Percentiles rank a stretch among this genome's conserved stretches.
Conservation (phyloP, 2,888 invertebrate species). For the Epinotia brunnichana region DNA sequence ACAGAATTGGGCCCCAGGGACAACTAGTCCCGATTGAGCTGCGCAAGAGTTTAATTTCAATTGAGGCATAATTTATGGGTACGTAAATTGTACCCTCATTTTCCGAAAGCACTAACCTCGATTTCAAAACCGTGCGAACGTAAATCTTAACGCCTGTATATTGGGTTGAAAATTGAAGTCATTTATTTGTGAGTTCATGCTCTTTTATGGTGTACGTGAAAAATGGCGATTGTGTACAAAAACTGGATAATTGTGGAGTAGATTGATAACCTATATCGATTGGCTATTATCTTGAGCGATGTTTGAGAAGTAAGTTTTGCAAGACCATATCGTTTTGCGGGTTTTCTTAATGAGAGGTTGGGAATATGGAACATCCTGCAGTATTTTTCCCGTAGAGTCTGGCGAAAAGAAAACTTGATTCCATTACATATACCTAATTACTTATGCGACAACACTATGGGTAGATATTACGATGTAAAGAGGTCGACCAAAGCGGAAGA, state of each 20-base stretch:
- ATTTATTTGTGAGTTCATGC: background rate
- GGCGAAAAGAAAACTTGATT: too few species aligned
- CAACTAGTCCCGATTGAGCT: constrained; percentile 31
- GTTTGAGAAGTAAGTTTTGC: constrained; percentile 27
- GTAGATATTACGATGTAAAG: too few species aligned
- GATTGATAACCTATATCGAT: constrained; percentile 39
- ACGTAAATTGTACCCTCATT: constrained; percentile 10
- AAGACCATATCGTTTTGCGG: background rate
- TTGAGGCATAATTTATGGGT: constrained; percentile 41
- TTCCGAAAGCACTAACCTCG: background rate
- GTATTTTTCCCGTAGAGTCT: too few species aligned
- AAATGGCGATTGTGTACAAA: constrained; percentile 31
- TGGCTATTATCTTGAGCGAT: constrained; percentile 30
- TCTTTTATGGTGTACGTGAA: background rate
- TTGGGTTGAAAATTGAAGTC: background rate
- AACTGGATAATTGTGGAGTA: constrained; percentile 37
- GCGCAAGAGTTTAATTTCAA: constrained; percentile 41
- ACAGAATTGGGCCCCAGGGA: constrained; percentile 21
- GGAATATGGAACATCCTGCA: too few species aligned
- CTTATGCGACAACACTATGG: too few species aligned
- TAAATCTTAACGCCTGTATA: background rate
- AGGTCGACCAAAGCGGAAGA: too few species aligned
- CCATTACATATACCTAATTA: too few species aligned
- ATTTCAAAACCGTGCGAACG: background rate
- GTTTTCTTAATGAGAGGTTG: background rate